Base-by-base conservation (phyloP, 2,797 vertebrate genomes). In the Orientallactaga sibirica region DNA sequence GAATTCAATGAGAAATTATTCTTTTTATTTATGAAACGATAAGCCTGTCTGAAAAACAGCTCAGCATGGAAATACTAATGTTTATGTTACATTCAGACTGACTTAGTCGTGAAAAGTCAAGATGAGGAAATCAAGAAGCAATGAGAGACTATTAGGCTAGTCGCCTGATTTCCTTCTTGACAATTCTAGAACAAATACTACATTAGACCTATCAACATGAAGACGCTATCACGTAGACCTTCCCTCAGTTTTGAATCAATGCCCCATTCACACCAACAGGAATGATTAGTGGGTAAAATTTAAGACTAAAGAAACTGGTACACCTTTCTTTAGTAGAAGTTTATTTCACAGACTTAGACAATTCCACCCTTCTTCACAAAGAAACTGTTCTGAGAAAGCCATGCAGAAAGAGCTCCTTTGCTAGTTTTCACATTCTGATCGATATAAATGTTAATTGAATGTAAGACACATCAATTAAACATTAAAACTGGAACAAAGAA, bases 91-190 rank as follows among this genome's bases (percentile, higher is more conserved):
- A 85, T 48, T 92, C 87, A 91, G 82, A 70, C 12, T 86, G 22
- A 81, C 33, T 73, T 52, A 74, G 43, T 84, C 83, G n/a, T 79
- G 81, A 94, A 82, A 43, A 71, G 62, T 87, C 41, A 96, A 89
- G 61, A 91, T 88, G 85, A 95, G 25, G 29, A 90, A 86, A 86
- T 86, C 81, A 93, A 73, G 41, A 11, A 78, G 27, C 62, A 86
- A 84, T 80, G 68, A 93, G 82, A 48, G 76, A 64, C 37, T 88
- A 73, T 88, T 85, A 94, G 93, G 90, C 82, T 82, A 94, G 90
- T 80, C 67, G 79, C 58, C 75, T 88, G 74, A 76, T 71, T 96
- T 82, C 71, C 83, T 95, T 93, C 81, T 52, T 62, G 48, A 41
- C 22, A 86, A 84, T 18, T 96, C 64, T 83, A 78, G 90, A 75